Evolutionary conservation across 2,797 vertebrate species (phyloP), one percentile per base, ranked within the genome.

Genomic region (Hipposideros larvatus): DNA sequence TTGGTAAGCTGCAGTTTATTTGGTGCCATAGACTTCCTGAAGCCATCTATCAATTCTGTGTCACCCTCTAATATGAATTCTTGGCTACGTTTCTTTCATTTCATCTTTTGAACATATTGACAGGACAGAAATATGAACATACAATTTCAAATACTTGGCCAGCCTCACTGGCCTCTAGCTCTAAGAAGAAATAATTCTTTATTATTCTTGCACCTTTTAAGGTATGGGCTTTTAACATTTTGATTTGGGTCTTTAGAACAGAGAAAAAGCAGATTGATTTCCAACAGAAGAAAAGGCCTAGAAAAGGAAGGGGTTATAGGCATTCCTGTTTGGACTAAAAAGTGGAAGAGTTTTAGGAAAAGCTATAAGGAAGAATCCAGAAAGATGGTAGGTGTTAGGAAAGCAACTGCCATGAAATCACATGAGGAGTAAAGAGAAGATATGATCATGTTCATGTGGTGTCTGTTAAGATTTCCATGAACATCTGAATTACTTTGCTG

Each of bases 251-350:
- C 51, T 24, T 78, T 22, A 53, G 28, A 92, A 70, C 34, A 87
- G 46, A 94, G 31, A 91, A 90, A 86, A 10, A 57, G 11, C 37
- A 48, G 41, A 21, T 65, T 46, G 19, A 43, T 80, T 95, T 94
- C 87, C 28, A 90, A 48, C 22, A 41, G 48, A 61, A 90, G 3
- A 93, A 94, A 80, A 87, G 1, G 0, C 55, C 19, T 46, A 55
- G 53, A 78, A 37, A 86, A 77, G 73, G 28, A 79, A 53, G 57
- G 80, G 21, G 41, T 71, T 26, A 2, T 84, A 75, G 78, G 26
- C 24, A 63, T 74, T 68, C 14, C 51, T 86, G 59, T 82, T 94
- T 65, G 73, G 19, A 43, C n/a, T 87, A 22, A 87, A 93, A 94
- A 63, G 24, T 28, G 11, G 18, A 87, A 88, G 18, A 0, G 2